Evolutionary conservation across 2,797 vertebrate genomes (phyloP), one percentile per base, ranked within the genome.

Genomic region (Lithobates pipiens): DNA sequence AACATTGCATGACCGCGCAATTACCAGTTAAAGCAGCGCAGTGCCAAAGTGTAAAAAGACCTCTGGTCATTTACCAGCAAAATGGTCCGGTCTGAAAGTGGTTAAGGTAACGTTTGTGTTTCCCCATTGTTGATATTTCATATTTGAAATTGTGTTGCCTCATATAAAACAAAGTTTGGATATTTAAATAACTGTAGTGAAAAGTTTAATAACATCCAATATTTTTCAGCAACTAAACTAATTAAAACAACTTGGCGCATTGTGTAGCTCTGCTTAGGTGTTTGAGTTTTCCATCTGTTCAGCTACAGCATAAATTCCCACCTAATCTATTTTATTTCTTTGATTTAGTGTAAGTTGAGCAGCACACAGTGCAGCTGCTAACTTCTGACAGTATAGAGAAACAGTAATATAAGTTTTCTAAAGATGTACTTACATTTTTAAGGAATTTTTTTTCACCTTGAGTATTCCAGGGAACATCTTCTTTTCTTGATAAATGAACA

Each of bases 281-380:
- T 86, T 82, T 86, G 85, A 82, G 75, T 82, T 86, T 86, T 83
- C 85, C 85, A 86, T 86, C 85, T 86, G 85, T 86, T 86, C 85
- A 77, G 75, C 75, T 82, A 74, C 80, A 83, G 80, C 85, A 82
- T 86, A 86, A 86, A 86, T 86, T 86, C 80, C 85, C 80, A 86
- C 85, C 80, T 86, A 86, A 86, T 86, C 80, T 86, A 78, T 86
- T 86, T 86, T 86, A 86, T 81, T 82, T 86, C 76, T 86, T 86
- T 83, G 68, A 86, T 86, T 86, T 83, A 82, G 80, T 86, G 69
- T 86, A 86, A 77, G 42, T 71, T 78, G 54, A 82, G 67, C 75
- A 67, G 75, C 80, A 86, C 75, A 83, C 80, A 67, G 29, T 78
- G 61, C 85, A 86, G 85, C 80, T 86, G 85, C 74, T 86, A 82